Base-by-base conservation (phyloP, 1,140 invertebrate species). In the Eueides isabella region DNA sequence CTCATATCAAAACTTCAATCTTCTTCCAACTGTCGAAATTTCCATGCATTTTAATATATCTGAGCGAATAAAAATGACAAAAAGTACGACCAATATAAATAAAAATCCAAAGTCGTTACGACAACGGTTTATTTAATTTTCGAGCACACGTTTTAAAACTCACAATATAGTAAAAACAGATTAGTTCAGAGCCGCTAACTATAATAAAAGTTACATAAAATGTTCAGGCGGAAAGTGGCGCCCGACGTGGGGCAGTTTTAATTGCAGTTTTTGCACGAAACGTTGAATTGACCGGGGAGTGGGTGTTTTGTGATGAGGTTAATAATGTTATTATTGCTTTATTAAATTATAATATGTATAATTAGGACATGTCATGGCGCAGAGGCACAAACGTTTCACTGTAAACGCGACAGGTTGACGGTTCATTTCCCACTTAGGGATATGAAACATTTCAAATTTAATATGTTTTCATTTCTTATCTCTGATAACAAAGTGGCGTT, bases 231-330 rank as follows among this genome's bases (percentile, higher is more conserved):
- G 33, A 68, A 64, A 72, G 35, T 79, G 71, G 77, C 74, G 74
- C 74, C 74, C 70, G 61, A 73, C 74, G 68, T 66, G 74, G 77
- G 71, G 41, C 64, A 67, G 67, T 38, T 78, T 67, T 78, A 72
- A 75, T 76, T 78, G 77, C 65, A 72, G 77, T 78, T 75, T 78
- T 75, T 75, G 73, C 67, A 70, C 71, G 71, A 71, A 41, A 35
- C 66, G 55, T 69, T 74, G 30, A 68, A 69, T 67, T 55, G 66
- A 67, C 71, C 61, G 68, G 33, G 19, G 19, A 55, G 48, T 23
- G 48, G 1, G 6, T 23, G 9, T 55, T n/a, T 12, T 55, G 48
- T 55, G 48, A 55, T 55, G 9, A 55, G 0, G 12, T 55, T 23
- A 55, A 55, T 55, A 55, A 26, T 55, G 9, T 55, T 19, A 55